Evolutionary conservation across 2,888 invertebrate genomes (phyloP), one percentile per base, ranked within the genome.

Genomic region (Pseudanteris insignis): DNA sequence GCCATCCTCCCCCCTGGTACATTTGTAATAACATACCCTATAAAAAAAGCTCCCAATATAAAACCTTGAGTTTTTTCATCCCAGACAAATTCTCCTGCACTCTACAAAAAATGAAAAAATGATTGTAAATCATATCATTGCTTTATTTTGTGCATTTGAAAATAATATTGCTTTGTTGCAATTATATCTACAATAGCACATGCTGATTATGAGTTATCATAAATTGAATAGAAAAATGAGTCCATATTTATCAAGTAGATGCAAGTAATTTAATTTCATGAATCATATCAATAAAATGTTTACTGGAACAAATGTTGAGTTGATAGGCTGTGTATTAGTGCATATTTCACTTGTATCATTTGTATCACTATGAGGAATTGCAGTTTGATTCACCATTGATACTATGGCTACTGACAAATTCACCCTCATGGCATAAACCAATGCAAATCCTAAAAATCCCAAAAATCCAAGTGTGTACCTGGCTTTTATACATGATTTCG

Each of bases 331-430:
- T 7, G 78, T 70, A 1, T 82, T 78, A 1, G 85, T 84, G 70
- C 89, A 89, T 4, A 86, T 84, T 77, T 90, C 89, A 14, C 85
- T 83, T 78, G 79, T 84, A 34, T 70, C 65, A 72, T 85, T 86
- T 37, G 83, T 79, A 12, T 83, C 80, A 13, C 82, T 75, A 60
- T 81, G 75, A 0, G 87, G 85, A 48, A 84, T 81, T 1, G 86
- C 85, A 1, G 90, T 88, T 44, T 86, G 84, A 77, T 92, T 92
- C 28, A 92, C 91, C 96, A 96, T 97, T 18, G 94, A 94, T 18
- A 96, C 94, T 73, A 96, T 93, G 25, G 96, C 95, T 12, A 96
- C 92, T 0, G 94, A 94, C 21, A 96, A 83, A 79, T 94, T 94
- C 0, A 94, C 93, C 55, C 94, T 83, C 90, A 94, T 91, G 0